Evolutionary conservation across 2,888 invertebrate species (phyloP).

Genomic region (Ceriagrion tenellum): DNA sequence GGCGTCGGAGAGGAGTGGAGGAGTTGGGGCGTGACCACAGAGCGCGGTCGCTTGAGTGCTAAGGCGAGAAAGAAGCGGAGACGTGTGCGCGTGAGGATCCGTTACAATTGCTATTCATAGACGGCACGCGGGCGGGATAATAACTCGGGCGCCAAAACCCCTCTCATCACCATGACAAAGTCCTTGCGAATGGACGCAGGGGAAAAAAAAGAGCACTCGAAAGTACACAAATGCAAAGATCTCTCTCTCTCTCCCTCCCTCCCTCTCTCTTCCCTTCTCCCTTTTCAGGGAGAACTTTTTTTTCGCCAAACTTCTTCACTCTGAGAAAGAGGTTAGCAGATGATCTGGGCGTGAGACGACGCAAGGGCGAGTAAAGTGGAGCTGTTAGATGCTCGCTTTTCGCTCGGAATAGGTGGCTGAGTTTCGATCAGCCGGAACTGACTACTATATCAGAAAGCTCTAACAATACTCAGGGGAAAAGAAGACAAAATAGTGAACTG

Average conservation of each 20-base stretch:
- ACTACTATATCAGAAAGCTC: too few species aligned
- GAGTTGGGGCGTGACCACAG: slow-evolving; percentile 26
- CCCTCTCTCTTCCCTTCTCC: neutral
- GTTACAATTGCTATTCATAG: slow-evolving; percentile 49
- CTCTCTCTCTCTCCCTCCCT: neutral
- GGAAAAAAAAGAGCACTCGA: neutral
- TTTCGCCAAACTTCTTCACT: neutral
- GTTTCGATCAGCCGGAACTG: too few species aligned
- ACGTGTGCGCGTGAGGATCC: neutral
- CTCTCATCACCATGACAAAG: slow-evolving; percentile 57
- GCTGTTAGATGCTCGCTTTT: neutral
- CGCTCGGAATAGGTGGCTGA: neutral
- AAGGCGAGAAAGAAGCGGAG: neutral
- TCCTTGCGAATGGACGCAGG: neutral
- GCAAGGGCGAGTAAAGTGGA: neutral
- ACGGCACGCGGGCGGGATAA: slow-evolving; percentile 4
- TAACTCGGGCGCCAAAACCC: slow-evolving; percentile 30
- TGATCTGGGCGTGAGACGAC: neutral
- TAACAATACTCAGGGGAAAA: too few species aligned
- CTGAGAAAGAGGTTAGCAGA: slow-evolving; percentile 6
- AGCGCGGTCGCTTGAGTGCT: neutral
- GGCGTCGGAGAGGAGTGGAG: neutral
- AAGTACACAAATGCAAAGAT: neutral
- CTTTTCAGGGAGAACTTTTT: neutral
- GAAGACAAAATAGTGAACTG: too few species aligned